A percentile compares a stretch with the other conserved stretches of the same genome.
Conservation (phyloP, 2,888 invertebrate genomes). For the Trileptium ribeirensis region DNA sequence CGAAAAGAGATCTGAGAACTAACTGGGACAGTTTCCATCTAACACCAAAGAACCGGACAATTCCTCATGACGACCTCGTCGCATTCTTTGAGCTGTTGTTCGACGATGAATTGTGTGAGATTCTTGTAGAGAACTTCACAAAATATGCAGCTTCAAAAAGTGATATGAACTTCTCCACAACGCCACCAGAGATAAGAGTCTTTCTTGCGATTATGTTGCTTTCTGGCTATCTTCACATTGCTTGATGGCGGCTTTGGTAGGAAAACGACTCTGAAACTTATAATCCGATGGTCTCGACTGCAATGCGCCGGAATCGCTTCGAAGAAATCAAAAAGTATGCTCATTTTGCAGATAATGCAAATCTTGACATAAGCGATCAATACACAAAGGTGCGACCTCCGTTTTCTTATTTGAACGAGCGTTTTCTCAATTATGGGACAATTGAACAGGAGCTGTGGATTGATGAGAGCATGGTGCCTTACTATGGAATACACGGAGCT, state of each 20-base stretch:
- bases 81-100: constrained; percentile 9
- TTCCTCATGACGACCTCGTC: constrained; percentile 1
- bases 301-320: constrained; percentile 15
- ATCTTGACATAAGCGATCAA: constrained; percentile 39
- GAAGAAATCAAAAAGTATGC: constrained; percentile 2
- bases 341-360: constrained; percentile 31
- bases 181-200: background rate
- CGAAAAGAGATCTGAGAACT: background rate
- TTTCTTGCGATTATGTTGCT: background rate
- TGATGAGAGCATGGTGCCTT: constrained; percentile 47
- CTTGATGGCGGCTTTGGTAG: background rate
- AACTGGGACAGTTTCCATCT: background rate
- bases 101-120: constrained; percentile 12
- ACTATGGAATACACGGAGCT: constrained; percentile 47
- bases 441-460: constrained; percentile 34
- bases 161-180: background rate
- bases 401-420: constrained; percentile 35
- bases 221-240: constrained; percentile 1
- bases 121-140: background rate
- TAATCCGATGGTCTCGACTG: constrained; percentile 12
- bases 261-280: background rate
- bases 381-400: constrained; percentile 41
- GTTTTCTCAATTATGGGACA: constrained; percentile 34
- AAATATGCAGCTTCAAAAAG: background rate
- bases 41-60: background rate